These are phyloP conservation scores for Cephus spinipes DNA, from an alignment of 2,888 invertebrate species.

Conservation along the genomic window DNA sequence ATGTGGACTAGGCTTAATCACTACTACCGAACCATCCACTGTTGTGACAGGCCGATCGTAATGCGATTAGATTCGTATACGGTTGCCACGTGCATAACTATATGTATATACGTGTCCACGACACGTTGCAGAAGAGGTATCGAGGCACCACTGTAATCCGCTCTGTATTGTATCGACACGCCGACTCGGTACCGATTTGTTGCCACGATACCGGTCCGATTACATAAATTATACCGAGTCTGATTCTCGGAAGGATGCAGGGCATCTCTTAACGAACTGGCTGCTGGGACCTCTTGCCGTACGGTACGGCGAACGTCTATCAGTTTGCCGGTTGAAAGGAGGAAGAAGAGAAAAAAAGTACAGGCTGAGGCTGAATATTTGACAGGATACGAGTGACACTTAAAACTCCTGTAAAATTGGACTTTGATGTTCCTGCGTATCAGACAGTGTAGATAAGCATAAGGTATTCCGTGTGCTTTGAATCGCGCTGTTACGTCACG, in stretches of 20 bases:
- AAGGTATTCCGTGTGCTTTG: background rate
- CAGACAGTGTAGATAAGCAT: background rate
- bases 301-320: background rate
- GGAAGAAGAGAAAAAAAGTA: background rate
- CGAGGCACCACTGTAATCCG: constrained; percentile 36
- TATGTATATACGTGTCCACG: background rate
- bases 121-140: background rate
- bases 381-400: background rate
- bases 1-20: background rate
- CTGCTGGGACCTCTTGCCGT: background rate
- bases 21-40: background rate
- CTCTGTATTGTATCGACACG: constrained; percentile 26
- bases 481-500: background rate
- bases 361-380: background rate
- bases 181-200: constrained; percentile 16
- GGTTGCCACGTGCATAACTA: background rate
- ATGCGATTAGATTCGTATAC: background rate
- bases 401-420: background rate
- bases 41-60: background rate
- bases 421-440: background rate
- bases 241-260: background rate
- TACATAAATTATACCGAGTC: constrained; percentile 14
- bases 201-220: constrained; percentile 27
- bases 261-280: background rate
- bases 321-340: background rate